Evolutionary conservation across 2,888 invertebrate species (phyloP).

Genomic region (Cotesia congregata): DNA sequence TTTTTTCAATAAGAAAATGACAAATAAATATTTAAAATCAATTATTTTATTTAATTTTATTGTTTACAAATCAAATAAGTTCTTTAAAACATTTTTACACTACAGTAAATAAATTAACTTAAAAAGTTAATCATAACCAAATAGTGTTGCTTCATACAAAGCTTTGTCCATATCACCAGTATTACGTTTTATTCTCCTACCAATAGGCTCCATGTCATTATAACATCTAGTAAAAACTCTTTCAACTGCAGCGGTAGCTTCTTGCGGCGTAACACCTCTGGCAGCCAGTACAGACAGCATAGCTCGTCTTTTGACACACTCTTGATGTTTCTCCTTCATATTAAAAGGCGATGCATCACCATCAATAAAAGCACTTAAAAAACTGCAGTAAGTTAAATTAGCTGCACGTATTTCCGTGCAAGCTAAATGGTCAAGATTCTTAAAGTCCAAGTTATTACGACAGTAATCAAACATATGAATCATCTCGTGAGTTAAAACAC

Average conservation of each 20-base stretch:
- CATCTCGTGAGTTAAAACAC: slow-evolving; percentile 91
- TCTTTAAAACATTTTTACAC: slow-evolving; percentile 10
- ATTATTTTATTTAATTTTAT: not conserved
- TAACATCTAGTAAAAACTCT: slow-evolving; percentile 93
- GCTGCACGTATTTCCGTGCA: slow-evolving; percentile 97
- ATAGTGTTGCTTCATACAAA: slow-evolving; percentile 82
- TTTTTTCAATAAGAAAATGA: not conserved
- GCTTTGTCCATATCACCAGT: slow-evolving; percentile 84
- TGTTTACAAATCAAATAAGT: not conserved
- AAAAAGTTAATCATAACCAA: slow-evolving; percentile 77
- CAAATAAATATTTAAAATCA: not conserved
- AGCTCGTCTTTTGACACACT: slow-evolving; percentile 93
- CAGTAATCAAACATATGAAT: slow-evolving; percentile 98
- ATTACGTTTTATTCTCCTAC: slow-evolving; percentile 81
- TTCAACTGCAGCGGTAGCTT: slow-evolving; percentile 85
- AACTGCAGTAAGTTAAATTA: slow-evolving; percentile 93
- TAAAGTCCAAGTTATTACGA: slow-evolving; percentile 88
- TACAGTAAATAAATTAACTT: slow-evolving; percentile 31
- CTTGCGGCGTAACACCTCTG: slow-evolving; percentile 78
- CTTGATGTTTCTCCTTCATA: slow-evolving; percentile 83
- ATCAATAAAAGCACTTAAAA: slow-evolving; percentile 83
- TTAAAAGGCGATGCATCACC: slow-evolving; percentile 82
- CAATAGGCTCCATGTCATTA: slow-evolving; percentile 92
- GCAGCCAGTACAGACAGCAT: slow-evolving; percentile 86
- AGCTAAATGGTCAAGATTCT: slow-evolving; percentile 91